Percentiles rank a stretch among this genome's conserved stretches.
phyloP scores from a whole-genome alignment of 2,797 vertebrate species.

The Cirrhinus molitorella region DNA sequence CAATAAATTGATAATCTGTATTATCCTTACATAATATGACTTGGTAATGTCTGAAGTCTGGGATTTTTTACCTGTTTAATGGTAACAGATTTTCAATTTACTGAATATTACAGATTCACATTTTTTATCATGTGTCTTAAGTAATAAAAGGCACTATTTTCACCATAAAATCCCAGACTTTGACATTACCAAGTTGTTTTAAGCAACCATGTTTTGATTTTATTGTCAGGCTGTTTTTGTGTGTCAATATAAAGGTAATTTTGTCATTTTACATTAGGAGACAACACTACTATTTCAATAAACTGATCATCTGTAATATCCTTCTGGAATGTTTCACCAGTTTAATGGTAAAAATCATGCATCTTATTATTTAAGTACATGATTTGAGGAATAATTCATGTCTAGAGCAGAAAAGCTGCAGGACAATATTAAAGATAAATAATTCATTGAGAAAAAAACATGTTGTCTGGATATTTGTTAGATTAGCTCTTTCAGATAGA shows the following conservation, averaged over 20 bases:
- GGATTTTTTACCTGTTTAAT: too few relatives aligned
- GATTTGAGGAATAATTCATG: background rate
- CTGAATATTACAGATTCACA: too few relatives aligned
- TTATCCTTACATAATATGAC: too few relatives aligned
- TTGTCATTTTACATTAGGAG: too few relatives aligned
- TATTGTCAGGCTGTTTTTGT: background rate
- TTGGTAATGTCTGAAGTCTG: too few relatives aligned
- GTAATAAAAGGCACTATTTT: background rate
- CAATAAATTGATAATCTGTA: too few relatives aligned
- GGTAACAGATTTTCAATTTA: too few relatives aligned
- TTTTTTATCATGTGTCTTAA: background rate
- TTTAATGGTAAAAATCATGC: background rate
- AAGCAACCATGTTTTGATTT: too few relatives aligned
- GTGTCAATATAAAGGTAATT: too few relatives aligned
- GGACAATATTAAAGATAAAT: background rate
- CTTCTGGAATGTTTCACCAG: background rate
- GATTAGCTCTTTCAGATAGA: background rate
- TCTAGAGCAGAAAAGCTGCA: background rate
- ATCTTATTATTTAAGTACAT: background rate
- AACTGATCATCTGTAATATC: background rate
- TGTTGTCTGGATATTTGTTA: background rate
- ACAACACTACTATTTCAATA: background rate
- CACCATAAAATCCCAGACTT: background rate
- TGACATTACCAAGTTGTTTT: too few relatives aligned
- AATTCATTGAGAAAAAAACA: background rate